These are phyloP conservation scores for Perodicticus potto DNA, from an alignment of 2,797 vertebrate species.

Conservation along the genomic window DNA sequence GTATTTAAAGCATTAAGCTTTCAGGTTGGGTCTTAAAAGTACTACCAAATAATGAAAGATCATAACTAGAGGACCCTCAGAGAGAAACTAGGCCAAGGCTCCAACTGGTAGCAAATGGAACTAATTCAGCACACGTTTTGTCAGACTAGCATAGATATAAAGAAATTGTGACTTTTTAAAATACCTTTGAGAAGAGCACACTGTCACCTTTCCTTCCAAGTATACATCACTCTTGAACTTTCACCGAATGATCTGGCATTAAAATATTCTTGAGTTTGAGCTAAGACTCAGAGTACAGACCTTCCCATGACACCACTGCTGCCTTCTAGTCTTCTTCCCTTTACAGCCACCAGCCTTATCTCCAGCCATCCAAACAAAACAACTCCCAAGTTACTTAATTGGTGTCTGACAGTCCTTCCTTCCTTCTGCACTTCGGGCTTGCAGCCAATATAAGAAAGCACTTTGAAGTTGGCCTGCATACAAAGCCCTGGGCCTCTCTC, in stretches of 20 bases:
- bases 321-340: background rate
- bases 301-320: background rate
- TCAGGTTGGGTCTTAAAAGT: conserved; percentile 53
- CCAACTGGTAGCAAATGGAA: background rate
- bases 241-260: background rate
- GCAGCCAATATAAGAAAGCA: background rate
- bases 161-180: conserved; percentile 21
- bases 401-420: background rate
- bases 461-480: background rate
- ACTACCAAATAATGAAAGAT: conserved; percentile 47
- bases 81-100: conserved; percentile 2
- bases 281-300: conserved; percentile 34
- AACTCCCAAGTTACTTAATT: background rate
- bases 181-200: conserved; percentile 6
- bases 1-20: conserved; percentile 60
- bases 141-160: background rate
- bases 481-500: background rate
- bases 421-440: background rate
- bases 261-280: background rate
- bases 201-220: background rate
- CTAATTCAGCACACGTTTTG: conserved; percentile 13
- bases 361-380: conserved; percentile 42
- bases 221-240: background rate
- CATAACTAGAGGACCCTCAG: background rate
- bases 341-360: background rate